Evolutionary conservation across 1,140 invertebrate species (phyloP), one percentile per base, ranked within the genome.

Genomic region (Chironomus striatipennis): DNA sequence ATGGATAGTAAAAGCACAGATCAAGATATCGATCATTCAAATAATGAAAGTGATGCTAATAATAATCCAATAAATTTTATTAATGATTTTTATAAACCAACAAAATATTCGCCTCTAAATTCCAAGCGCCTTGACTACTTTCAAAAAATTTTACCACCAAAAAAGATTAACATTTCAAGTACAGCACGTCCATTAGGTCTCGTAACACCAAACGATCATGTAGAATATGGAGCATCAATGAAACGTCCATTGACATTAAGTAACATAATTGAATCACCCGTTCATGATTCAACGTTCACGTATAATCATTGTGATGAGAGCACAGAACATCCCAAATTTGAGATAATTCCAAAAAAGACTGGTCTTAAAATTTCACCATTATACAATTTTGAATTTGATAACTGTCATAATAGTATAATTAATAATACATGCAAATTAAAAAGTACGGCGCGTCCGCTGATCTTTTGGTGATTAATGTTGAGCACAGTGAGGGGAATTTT

Each of bases 351-450:
- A 12, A 83, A 84, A 76, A 85, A 83, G 78, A 84, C 83, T 34
- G 84, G 84, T 8, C 79, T 85, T 3, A 84, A 83, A 77, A 85
- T 85, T 67, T 84, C 84, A 65, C 84, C 85, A 7, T 79, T 86
- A 75, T 82, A 85, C 73, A 76, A 78, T 42, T 82, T 79, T 72
- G 80, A 81, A 67, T 77, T 77, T 21, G 80, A 79, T 7, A 79
- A 74, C 20, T 70, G 17, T 21, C 65, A 70, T 20, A 70, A 70
- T 70, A 20, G 9, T 57, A 10, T 70, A 18, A 18, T 20, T 74
- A 78, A 77, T 42, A 79, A 79, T 75, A 80, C 80, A 43, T 78
- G 80, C 70, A 80, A 80, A 75, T 77, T 82, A 75, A 82, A 77
- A 76, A 81, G 81, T 76, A 82, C 81, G 47, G 78, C 80, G 18